A percentile compares a stretch with the other conserved stretches of the same genome.
These are phyloP conservation scores for Tauraco erythrolophus DNA, from an alignment of 2,113 vertebrate species.

Conservation along the genomic window DNA sequence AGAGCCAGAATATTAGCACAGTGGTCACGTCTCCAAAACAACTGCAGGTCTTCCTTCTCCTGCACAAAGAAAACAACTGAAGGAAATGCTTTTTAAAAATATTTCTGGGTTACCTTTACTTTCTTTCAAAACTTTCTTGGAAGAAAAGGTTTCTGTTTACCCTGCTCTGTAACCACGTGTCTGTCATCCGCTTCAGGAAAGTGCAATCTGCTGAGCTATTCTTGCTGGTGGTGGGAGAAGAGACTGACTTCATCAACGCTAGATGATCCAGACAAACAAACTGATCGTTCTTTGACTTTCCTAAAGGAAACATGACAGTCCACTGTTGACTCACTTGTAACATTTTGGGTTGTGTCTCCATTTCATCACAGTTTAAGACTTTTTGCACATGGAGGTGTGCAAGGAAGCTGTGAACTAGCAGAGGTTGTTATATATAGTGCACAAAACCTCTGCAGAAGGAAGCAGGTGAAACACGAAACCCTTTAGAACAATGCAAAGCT, in stretches of 20 bases:
- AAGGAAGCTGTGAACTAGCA: neutral
- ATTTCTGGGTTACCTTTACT: neutral
- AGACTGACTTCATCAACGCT: neutral
- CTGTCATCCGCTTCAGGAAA: neutral
- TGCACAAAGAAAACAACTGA: neutral
- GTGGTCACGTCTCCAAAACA: rapidly evolving
- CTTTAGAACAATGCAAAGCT: neutral
- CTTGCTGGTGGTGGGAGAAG: neutral
- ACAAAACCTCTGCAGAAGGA: neutral
- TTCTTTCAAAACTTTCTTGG: neutral
- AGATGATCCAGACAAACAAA: neutral
- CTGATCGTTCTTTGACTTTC: neutral
- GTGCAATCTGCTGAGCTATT: neutral
- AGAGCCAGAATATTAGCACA: neutral
- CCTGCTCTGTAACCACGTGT: neutral
- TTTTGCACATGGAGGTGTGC: neutral
- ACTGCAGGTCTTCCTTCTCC: neutral
- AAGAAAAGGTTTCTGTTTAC: neutral
- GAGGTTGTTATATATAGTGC: neutral
- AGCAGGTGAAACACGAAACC: neutral
- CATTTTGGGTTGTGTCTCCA: neutral
- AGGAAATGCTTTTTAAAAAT: neutral
- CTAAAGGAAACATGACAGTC: neutral
- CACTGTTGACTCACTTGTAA: neutral
- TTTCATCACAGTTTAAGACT: neutral